phyloP scores from a whole-genome alignment of 1,140 invertebrate species.

The Chlorops oryzae region DNA sequence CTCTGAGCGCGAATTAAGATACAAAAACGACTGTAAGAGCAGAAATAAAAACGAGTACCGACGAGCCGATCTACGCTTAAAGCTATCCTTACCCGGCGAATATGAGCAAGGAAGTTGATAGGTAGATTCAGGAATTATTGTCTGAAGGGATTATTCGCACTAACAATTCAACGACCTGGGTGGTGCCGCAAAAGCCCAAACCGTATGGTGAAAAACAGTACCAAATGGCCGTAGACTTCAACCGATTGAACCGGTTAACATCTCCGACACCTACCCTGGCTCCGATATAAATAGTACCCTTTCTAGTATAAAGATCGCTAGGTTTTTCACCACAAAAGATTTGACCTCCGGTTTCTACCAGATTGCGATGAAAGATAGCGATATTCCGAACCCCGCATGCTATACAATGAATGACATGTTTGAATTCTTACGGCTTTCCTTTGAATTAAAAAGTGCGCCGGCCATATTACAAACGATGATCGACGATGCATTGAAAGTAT shows the following conservation, averaged over 20 bases:
- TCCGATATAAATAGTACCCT: too few species aligned
- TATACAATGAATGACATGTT: conserved; percentile 42
- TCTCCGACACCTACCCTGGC: too few species aligned
- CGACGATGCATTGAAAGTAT: conserved; percentile 23
- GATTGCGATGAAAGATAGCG: too few species aligned
- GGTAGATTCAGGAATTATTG: neutral
- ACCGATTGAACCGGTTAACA: too few species aligned
- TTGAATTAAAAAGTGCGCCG: conserved; percentile 33
- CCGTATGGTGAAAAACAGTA: too few species aligned
- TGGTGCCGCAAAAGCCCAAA: too few species aligned
- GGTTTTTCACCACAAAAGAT: too few species aligned
- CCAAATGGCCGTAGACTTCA: too few species aligned
- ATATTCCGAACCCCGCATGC: too few species aligned
- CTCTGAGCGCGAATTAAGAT: neutral
- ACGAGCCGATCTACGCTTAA: conserved; percentile 5
- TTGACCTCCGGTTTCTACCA: too few species aligned
- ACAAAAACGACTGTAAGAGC: neutral
- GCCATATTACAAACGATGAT: conserved; percentile 26
- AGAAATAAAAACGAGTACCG: neutral
- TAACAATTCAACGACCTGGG: too few species aligned
- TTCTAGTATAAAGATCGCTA: too few species aligned
- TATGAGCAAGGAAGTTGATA: conserved; percentile 5
- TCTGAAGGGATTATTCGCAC: neutral
- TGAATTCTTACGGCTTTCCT: conserved; percentile 39
- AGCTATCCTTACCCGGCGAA: conserved; percentile 1